These are phyloP conservation scores for Actinernus sp. DNA, from an alignment of 92 coral and sea anemone species.

Conservation along the genomic window DNA sequence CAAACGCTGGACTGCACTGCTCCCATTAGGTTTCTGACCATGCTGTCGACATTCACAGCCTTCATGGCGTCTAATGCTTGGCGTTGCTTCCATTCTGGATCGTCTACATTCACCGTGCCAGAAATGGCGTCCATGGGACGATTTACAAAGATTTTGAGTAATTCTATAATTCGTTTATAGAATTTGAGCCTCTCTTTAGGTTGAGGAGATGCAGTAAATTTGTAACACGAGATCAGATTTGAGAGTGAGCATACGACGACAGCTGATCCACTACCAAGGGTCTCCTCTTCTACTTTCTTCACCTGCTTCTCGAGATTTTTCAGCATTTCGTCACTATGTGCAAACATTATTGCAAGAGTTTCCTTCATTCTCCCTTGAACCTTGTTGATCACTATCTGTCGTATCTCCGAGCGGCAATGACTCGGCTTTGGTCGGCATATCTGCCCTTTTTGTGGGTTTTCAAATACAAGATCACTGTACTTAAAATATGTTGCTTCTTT, in stretches of 20 bases:
- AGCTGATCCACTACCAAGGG: slow-evolving; percentile 13
- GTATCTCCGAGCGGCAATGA: slow-evolving; percentile 48
- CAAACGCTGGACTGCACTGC: slow-evolving; percentile 31
- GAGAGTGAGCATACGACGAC: slow-evolving; percentile 33
- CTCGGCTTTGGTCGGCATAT: slow-evolving; percentile 35
- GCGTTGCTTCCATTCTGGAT: slow-evolving; percentile 46
- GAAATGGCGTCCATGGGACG: slow-evolving; percentile 1
- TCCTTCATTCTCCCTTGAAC: slow-evolving; percentile 31
- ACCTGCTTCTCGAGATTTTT: slow-evolving; percentile 27
- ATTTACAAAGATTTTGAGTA: background rate
- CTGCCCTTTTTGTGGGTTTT: slow-evolving; percentile 28
- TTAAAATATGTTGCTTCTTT: slow-evolving; percentile 47
- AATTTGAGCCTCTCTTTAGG: background rate
- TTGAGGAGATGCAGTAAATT: background rate
- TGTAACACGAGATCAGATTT: slow-evolving; percentile 46
- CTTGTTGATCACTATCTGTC: slow-evolving; percentile 58
- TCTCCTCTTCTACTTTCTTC: slow-evolving; percentile 50
- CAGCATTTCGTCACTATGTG: slow-evolving; percentile 45
- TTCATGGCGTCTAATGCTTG: slow-evolving; percentile 32
- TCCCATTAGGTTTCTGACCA: slow-evolving; percentile 23
- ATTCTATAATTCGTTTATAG: background rate
- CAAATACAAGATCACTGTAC: slow-evolving; percentile 32
- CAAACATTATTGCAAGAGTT: slow-evolving; percentile 36
- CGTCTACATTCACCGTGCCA: slow-evolving; percentile 59
- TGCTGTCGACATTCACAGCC: slow-evolving; percentile 15